These are phyloP conservation scores for Exephanes ischioxanthus DNA, from an alignment of 2,888 invertebrate species.

Conservation along the genomic window DNA sequence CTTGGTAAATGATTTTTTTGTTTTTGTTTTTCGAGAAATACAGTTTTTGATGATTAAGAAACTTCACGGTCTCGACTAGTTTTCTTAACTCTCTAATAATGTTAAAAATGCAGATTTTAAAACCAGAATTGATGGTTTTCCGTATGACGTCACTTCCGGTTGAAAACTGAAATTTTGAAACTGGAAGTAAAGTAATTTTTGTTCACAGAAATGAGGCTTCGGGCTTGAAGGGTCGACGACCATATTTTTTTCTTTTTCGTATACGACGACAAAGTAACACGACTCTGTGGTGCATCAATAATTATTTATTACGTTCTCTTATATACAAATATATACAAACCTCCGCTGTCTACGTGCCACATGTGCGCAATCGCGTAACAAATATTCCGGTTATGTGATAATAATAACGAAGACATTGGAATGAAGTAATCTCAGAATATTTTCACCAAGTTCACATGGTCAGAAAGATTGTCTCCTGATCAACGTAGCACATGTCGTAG, in stretches of 20 bases:
- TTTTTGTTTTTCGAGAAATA: constrained; percentile 47
- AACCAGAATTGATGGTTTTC: too few relatives aligned
- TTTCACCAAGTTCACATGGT: constrained; percentile 1
- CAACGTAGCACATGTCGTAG: not conserved
- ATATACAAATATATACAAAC: constrained; percentile 71
- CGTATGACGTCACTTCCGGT: too few relatives aligned
- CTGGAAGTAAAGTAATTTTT: too few relatives aligned
- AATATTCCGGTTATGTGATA: constrained; percentile 21
- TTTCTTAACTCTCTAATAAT: not conserved
- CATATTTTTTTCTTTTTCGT: not conserved
- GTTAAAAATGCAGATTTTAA: too few relatives aligned
- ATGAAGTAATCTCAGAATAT: constrained; percentile 35
- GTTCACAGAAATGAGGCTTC: not conserved
- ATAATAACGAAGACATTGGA: constrained; percentile 32
- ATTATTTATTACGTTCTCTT: constrained; percentile 62
- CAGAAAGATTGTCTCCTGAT: not conserved
- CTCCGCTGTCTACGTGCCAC: constrained; percentile 21
- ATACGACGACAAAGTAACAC: not conserved
- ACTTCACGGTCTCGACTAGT: not conserved
- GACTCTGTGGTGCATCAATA: constrained; percentile 39
- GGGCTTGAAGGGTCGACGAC: not conserved
- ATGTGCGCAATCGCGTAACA: constrained; percentile 16
- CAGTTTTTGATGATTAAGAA: constrained; percentile 44
- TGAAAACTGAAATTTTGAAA: too few relatives aligned
- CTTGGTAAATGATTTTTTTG: constrained; percentile 16